Conservation (phyloP, 2,888 invertebrate species). For the Selenia dentaria region DNA sequence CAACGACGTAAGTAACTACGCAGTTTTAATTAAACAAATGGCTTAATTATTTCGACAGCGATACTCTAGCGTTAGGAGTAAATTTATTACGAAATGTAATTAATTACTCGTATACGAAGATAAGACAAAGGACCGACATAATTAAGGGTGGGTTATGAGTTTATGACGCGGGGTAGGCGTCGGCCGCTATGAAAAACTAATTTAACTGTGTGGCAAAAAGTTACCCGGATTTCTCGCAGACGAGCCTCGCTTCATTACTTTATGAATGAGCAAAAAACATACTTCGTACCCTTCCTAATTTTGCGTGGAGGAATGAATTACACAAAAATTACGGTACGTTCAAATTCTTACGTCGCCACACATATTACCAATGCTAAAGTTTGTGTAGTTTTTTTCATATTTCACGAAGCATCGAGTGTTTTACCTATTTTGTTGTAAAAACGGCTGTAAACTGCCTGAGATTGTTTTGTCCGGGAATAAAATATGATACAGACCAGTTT, state of each 20-base stretch:
- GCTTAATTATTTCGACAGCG: slow-evolving; percentile 36
- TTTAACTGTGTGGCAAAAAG: slow-evolving; percentile 30
- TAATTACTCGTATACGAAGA: slow-evolving; percentile 64
- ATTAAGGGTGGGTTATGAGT: slow-evolving; percentile 42
- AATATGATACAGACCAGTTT: too few relatives aligned
- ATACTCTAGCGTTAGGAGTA: slow-evolving; percentile 48
- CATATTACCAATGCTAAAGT: too few relatives aligned
- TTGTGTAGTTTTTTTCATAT: too few relatives aligned
- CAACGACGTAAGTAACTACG: slow-evolving; percentile 3
- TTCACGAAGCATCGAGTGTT: too few relatives aligned
- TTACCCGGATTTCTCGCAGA: slow-evolving; percentile 19
- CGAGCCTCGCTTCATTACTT: slow-evolving; percentile 33
- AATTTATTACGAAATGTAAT: slow-evolving; percentile 71
- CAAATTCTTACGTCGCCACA: too few relatives aligned
- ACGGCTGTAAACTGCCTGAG: too few relatives aligned
- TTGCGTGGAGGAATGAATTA: background rate
- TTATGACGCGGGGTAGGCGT: slow-evolving; percentile 51
- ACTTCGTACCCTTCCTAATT: slow-evolving; percentile 18
- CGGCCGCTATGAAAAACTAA: slow-evolving; percentile 47
- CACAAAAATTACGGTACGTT: background rate
- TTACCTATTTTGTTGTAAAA: too few relatives aligned
- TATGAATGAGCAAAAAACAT: slow-evolving; percentile 34
- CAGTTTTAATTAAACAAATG: slow-evolving; percentile 37
- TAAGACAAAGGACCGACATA: slow-evolving; percentile 37
- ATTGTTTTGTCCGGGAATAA: too few relatives aligned